Conservation (phyloP, 1,140 invertebrate species). For the Zaprionus africanus region DNA sequence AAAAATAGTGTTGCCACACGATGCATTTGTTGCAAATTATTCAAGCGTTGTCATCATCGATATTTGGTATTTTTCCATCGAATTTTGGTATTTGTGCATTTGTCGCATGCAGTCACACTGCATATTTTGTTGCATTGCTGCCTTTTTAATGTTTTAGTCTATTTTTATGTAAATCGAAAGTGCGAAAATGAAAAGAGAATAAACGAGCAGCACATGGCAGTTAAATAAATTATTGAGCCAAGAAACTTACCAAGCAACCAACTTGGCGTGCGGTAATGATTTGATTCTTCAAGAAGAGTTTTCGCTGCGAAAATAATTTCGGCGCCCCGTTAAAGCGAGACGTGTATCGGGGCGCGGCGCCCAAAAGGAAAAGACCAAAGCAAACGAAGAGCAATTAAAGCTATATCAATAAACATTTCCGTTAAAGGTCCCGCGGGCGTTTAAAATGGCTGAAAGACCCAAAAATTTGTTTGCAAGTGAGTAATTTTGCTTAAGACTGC, state of each 20-base stretch:
- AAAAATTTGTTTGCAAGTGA: constrained; percentile 83
- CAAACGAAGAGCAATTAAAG: constrained; percentile 39
- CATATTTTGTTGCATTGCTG: constrained; percentile 54
- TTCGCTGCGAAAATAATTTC: constrained; percentile 50
- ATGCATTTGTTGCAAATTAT: neutral
- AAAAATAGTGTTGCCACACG: too few relatives aligned
- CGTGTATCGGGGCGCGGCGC: constrained; percentile 71
- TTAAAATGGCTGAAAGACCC: constrained; percentile 76
- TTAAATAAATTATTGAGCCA: constrained; percentile 46
- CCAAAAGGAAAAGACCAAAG: constrained; percentile 56
- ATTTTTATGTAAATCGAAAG: constrained; percentile 71
- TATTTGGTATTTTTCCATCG: constrained; percentile 13
- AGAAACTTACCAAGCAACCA: constrained; percentile 19
- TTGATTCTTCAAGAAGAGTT: constrained; percentile 23
- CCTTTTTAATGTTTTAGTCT: constrained; percentile 61
- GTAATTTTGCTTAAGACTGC: constrained; percentile 48
- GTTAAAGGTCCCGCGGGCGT: constrained; percentile 11
- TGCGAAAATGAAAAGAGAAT: constrained; percentile 51
- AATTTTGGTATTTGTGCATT: neutral
- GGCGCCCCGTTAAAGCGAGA: constrained; percentile 56
- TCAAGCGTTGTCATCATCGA: neutral
- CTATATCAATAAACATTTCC: constrained; percentile 47
- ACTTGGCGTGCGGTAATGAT: constrained; percentile 31
- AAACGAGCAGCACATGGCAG: constrained; percentile 53
- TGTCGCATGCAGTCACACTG: constrained; percentile 10